Percentiles rank a stretch among this genome's conserved stretches.
Conservation (phyloP, 2,888 invertebrate genomes). For the Athetis lepigone region DNA sequence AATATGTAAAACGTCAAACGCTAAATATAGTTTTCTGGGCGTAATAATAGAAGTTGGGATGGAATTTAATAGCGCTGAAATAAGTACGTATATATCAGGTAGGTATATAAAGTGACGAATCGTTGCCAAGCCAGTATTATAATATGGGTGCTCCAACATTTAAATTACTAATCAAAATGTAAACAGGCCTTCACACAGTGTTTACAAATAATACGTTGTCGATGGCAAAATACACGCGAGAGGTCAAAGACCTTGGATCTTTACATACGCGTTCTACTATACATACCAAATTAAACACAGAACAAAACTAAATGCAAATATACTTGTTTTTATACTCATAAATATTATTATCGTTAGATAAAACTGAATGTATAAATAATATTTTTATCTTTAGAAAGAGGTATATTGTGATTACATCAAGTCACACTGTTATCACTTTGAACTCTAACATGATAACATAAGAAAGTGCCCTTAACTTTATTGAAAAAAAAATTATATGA, state of each 20-base stretch:
- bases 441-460: conserved; percentile 43
- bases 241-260: conserved; percentile 72
- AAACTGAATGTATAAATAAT: conserved; percentile 45
- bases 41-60: neutral
- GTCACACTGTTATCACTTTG: conserved; percentile 48
- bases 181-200: conserved; percentile 58
- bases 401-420: conserved; percentile 43
- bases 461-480: conserved; percentile 33
- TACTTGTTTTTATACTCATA: conserved; percentile 53
- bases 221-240: conserved; percentile 68
- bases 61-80: neutral
- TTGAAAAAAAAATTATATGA: conserved; percentile 19
- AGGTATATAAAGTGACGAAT: conserved; percentile 2
- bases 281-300: conserved; percentile 42
- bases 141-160: conserved; percentile 16
- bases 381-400: conserved; percentile 24
- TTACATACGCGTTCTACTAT: conserved; percentile 56
- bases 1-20: neutral
- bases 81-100: neutral
- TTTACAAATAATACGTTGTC: conserved; percentile 74
- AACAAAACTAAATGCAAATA: conserved; percentile 54
- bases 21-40: neutral
- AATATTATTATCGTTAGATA: conserved; percentile 53
- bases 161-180: conserved; percentile 45
- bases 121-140: conserved; percentile 4